Evolutionary conservation across 2,888 invertebrate species (phyloP).

Genomic region (Bembecia ichneumoniformis): DNA sequence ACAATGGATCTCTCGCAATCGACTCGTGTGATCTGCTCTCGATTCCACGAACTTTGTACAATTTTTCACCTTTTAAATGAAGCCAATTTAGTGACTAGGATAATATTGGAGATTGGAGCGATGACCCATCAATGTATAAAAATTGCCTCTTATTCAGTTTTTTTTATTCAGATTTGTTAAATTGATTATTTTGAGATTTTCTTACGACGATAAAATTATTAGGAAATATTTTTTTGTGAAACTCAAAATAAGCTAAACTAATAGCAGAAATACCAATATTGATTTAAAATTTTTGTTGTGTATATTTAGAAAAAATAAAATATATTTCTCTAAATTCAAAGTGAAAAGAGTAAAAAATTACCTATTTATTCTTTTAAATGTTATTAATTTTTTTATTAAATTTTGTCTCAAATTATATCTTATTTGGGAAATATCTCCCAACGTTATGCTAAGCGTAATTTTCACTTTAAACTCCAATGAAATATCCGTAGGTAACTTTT

Average conservation of each 20-base stretch:
- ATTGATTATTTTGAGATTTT: not conserved
- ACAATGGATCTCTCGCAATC: slow-evolving; percentile 56
- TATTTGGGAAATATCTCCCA: too few relatives aligned
- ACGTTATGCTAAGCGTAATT: too few relatives aligned
- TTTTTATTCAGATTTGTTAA: slow-evolving; percentile 2
- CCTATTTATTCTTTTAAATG: too few relatives aligned
- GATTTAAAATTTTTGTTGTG: too few relatives aligned
- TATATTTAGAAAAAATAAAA: too few relatives aligned
- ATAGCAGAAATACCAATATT: too few relatives aligned
- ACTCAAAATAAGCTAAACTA: too few relatives aligned
- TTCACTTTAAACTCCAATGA: too few relatives aligned
- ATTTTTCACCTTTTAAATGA: slow-evolving; percentile 53
- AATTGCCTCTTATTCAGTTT: slow-evolving; percentile 17
- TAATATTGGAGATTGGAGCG: slow-evolving; percentile 13
- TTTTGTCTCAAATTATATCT: too few relatives aligned
- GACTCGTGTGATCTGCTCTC: slow-evolving; percentile 41
- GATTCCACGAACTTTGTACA: slow-evolving; percentile 48
- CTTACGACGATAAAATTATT: slow-evolving; percentile 1
- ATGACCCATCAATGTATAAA: slow-evolving; percentile 18
- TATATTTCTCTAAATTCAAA: too few relatives aligned
- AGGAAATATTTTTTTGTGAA: not conserved
- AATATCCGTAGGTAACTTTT: slow-evolving; percentile 19
- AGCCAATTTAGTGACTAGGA: slow-evolving; percentile 36
- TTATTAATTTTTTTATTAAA: too few relatives aligned
- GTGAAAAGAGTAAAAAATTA: too few relatives aligned